A percentile compares a stretch with the other conserved stretches of the same genome.
Conservation (phyloP, 2,113 vertebrate genomes). For the Phrynosoma platyrhinos region DNA sequence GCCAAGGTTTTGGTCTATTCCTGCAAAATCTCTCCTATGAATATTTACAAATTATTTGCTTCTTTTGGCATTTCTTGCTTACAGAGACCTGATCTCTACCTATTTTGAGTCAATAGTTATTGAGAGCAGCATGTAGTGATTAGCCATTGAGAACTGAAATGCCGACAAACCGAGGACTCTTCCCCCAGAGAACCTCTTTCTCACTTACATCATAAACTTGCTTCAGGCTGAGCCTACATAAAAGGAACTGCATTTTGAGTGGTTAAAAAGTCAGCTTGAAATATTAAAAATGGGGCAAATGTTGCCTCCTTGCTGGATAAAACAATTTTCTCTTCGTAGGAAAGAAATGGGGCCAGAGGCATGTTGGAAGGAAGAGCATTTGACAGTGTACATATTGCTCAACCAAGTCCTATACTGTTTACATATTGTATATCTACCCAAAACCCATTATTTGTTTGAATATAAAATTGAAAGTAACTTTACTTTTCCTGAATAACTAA, state of each 20-base stretch:
- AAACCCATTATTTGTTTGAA: conserved; percentile 19
- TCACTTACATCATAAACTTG: conserved; percentile 82
- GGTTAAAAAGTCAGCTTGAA: conserved; percentile 73
- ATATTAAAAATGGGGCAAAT: conserved; percentile 69
- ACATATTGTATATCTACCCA: background rate
- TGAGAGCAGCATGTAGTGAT: conserved; percentile 73
- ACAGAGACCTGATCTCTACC: conserved; percentile 87
- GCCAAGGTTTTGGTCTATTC: conserved; percentile 78
- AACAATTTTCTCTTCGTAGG: conserved; percentile 67
- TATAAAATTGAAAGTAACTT: conserved; percentile 36
- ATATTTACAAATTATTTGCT: conserved; percentile 83
- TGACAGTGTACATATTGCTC: conserved; percentile 30
- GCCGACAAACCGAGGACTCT: conserved; percentile 55
- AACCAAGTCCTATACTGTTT: conserved; percentile 27
- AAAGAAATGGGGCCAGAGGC: conserved; percentile 62
- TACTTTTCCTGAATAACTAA: background rate
- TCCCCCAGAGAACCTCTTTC: conserved; percentile 72
- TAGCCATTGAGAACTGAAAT: conserved; percentile 61
- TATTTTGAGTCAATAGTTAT: conserved; percentile 89
- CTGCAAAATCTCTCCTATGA: conserved; percentile 75
- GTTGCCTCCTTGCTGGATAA: conserved; percentile 66
- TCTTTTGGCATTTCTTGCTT: conserved; percentile 89
- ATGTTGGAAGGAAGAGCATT: conserved; percentile 45
- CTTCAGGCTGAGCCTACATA: conserved; percentile 76
- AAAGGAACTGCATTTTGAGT: conserved; percentile 81